Base-by-base conservation (phyloP, 1,140 invertebrate species). In the Octopus sinensis region DNA sequence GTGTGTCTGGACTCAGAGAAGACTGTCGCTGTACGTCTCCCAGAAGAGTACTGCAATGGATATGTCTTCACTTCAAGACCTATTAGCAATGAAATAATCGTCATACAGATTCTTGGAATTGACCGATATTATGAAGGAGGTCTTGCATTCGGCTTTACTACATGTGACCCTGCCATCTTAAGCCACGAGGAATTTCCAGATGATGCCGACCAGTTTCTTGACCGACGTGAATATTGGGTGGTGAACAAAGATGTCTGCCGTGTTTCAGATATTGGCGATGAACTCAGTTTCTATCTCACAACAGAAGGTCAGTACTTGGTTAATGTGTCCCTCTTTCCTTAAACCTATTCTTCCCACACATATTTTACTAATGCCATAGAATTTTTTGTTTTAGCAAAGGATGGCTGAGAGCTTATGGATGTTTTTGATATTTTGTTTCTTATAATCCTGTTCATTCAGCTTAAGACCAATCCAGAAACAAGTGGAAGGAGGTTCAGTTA, bases 211-310 rank as follows among this genome's bases (percentile, higher is more conserved):
- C 93, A 95, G 52, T 91, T 99, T 0, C 90, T 99, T 4, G 97
- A 99, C 89, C 92, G 97, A n/a, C 95, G 95, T 0, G 97, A 99
- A 87, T 99, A 99, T 89, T 99, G 97, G 97, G 96, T 98, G 3
- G 96, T 99, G 0, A 95, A 95, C 84, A 95, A 97, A 86, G 96
- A 98, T 88, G 96, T 98, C 4, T 96, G 95, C 0, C 94, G 94
- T 53, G 94, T 93, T 62, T 93, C 96, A 0, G 92, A 95, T 82
- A 93, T 94, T 52, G 96, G 96, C 1, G 97, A 98, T 89, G 96
- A 98, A 90, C 93, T 99, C 6, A 94, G 94, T n/a, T 96, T 98
- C 87, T 95, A 93, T 82, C 92, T 98, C 12, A 95, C 95, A 0
- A 91, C 93, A 81, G 94, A 93, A 84, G 96, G 93, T 92, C 87